Conservation (phyloP, 2,888 invertebrate genomes). For the Pristionchus entomophagus region DNA sequence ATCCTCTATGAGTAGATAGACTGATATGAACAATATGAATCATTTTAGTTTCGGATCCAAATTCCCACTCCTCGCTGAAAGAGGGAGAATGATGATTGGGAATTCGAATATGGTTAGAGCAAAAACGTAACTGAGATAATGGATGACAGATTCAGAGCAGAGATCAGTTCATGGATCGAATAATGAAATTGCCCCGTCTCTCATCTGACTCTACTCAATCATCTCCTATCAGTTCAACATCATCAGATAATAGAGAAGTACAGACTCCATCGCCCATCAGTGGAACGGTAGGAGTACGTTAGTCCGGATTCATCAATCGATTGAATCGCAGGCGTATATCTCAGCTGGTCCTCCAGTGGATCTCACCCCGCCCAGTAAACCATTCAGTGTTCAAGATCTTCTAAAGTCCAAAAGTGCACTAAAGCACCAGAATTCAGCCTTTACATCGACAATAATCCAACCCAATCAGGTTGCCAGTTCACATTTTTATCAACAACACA, state of each 20-base stretch:
- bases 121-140: not conserved
- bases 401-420: no score
- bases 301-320: not conserved
- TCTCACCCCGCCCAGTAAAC: not conserved
- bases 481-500: no score
- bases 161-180: not conserved
- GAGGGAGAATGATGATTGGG: not conserved
- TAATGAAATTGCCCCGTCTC: not conserved
- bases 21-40: not conserved
- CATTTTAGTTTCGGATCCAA: not conserved
- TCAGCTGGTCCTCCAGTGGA: not conserved
- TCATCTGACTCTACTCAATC: not conserved
- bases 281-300: not conserved
- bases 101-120: not conserved
- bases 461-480: no score
- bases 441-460: no score
- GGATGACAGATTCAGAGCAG: not conserved
- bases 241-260: not conserved
- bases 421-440: no score
- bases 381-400: no score
- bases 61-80: not conserved
- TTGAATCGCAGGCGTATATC: not conserved
- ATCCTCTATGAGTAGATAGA: not conserved
- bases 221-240: not conserved
- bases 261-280: not conserved